These are phyloP conservation scores for Diorhabda elongata DNA, from an alignment of 1,140 invertebrate genomes.

Conservation along the genomic window DNA sequence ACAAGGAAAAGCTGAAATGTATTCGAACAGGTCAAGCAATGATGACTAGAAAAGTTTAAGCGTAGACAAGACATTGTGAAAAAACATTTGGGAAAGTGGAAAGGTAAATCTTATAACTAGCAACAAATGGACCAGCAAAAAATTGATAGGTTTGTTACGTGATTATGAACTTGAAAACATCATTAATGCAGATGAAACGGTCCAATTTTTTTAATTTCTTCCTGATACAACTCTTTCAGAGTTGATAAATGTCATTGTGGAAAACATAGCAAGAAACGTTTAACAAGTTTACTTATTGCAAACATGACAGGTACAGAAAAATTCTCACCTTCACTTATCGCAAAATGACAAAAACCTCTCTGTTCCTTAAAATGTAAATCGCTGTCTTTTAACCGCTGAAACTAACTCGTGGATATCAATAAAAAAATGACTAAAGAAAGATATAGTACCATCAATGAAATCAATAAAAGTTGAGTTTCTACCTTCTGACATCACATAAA, in stretches of 20 bases:
- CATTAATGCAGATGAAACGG: neutral
- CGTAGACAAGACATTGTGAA: neutral
- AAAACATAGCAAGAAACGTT: neutral
- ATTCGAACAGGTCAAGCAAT: neutral
- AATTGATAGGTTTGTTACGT: neutral
- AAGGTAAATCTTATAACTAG: neutral
- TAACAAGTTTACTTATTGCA: neutral
- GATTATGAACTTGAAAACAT: neutral
- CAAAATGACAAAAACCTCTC: neutral
- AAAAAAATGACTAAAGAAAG: neutral
- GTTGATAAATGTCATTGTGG: no score
- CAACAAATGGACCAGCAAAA: neutral
- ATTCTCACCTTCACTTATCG: neutral
- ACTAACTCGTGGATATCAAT: neutral
- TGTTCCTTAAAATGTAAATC: neutral
- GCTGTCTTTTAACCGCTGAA: neutral
- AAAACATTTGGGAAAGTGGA: neutral
- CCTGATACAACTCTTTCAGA: neutral
- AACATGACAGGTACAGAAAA: neutral
- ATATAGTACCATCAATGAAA: neutral
- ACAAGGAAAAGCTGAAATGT: neutral
- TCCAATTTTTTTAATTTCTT: neutral
- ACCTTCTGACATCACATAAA: neutral
- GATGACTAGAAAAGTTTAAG: neutral
- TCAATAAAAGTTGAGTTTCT: neutral